These are phyloP conservation scores for Pseudomyrmex concolor DNA, from an alignment of 1,140 invertebrate genomes.

Conservation along the genomic window DNA sequence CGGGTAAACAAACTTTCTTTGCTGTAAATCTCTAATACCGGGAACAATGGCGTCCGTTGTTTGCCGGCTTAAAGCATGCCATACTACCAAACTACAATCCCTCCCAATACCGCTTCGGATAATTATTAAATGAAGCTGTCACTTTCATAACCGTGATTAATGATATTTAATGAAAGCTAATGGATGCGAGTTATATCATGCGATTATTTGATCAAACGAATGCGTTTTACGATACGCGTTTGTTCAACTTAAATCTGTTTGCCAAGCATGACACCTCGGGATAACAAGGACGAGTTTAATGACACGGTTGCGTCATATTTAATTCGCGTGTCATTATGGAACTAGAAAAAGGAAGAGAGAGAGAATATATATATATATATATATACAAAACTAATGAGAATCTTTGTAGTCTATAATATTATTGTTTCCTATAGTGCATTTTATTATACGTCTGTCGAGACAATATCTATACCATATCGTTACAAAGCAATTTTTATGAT, in stretches of 20 bases:
- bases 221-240: slow-evolving; percentile 34
- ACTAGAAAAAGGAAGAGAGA: not conserved
- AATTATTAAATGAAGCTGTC: slow-evolving; percentile 59
- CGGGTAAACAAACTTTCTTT: slow-evolving; percentile 51
- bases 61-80: slow-evolving; percentile 30
- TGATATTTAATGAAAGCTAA: slow-evolving; percentile 57
- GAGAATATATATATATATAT: too few species aligned
- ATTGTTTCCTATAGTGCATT: not conserved
- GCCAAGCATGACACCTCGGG: slow-evolving; percentile 24
- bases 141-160: slow-evolving; percentile 57
- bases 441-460: not conserved
- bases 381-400: not conserved
- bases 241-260: slow-evolving; percentile 48
- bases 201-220: slow-evolving; percentile 52
- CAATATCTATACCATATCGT: not conserved
- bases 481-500: not conserved
- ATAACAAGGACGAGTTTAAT: slow-evolving; percentile 31
- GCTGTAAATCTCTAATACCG: slow-evolving; percentile 46
- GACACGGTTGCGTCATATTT: slow-evolving; percentile 1
- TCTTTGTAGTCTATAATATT: not conserved
- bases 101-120: slow-evolving; percentile 42
- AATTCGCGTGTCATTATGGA: not conserved
- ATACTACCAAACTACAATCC: slow-evolving; percentile 44
- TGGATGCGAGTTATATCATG: slow-evolving; percentile 52
- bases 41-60: slow-evolving; percentile 52